Percentiles rank a stretch among this genome's conserved stretches.
Conservation (phyloP, 2,113 vertebrate species). For the Potamarius usumacintae region DNA sequence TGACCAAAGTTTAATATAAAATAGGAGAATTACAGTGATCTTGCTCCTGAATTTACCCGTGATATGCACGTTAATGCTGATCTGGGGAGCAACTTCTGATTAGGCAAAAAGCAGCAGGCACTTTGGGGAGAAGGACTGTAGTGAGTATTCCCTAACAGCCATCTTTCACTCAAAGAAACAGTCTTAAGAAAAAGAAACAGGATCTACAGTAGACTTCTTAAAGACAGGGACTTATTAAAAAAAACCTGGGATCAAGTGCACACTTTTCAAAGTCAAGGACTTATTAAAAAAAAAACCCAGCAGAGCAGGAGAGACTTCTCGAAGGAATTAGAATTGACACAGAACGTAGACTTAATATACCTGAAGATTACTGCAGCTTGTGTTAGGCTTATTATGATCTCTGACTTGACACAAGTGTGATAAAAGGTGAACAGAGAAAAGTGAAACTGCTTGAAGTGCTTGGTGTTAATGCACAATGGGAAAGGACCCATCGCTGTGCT, state of each 20-base stretch:
- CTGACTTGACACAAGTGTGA: neutral
- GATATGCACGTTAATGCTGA: neutral
- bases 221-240: neutral
- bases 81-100: slow-evolving; percentile 13
- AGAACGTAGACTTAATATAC: neutral
- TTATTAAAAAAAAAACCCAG: neutral
- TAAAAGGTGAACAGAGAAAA: neutral
- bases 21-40: no score
- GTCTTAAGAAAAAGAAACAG: slow-evolving; percentile 10
- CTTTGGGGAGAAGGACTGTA: neutral
- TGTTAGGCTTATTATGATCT: neutral
- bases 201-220: neutral
- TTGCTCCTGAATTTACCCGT: no score
- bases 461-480: neutral
- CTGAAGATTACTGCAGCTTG: neutral
- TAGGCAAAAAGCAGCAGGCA: slow-evolving; percentile 25
- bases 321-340: neutral
- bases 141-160: neutral
- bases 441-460: neutral
- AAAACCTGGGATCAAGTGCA: neutral
- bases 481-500: neutral
- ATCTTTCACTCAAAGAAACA: slow-evolving; percentile 9
- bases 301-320: neutral
- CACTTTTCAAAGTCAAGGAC: neutral
- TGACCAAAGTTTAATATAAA: no score